Evolutionary conservation across 2,113 vertebrate genomes (phyloP), one percentile per base, ranked within the genome.

Genomic region (Dicerorhinus sumatrensis): DNA sequence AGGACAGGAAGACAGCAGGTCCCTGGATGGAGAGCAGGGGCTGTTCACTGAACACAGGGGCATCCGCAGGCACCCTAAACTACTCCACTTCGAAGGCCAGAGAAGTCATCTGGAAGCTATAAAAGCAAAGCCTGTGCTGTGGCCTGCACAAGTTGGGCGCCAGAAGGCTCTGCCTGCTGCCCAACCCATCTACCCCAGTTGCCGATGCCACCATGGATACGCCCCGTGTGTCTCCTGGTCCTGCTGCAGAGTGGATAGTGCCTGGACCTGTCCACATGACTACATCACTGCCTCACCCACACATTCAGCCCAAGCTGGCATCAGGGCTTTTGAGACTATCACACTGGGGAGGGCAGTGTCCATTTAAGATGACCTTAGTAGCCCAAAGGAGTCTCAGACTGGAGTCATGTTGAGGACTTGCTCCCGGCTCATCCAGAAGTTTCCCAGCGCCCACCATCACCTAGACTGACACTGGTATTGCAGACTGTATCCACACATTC

Each of bases 111-210:
- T 80, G 86, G 86, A 93, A 85, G n/a, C 60, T 48, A 8, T 77
- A 18, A 82, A 77, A 48, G 39, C n/a, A 65, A 79, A 96, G 76
- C 10, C 33, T 21, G 14, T 36, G 14, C 36, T 80, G 63, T 33
- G 13, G 56, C 48, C 29, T 29, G 36, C 60, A 39, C 21, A 56
- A 48, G 10, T 36, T 33, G 46, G 39, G 79, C 1, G 7, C n/a
- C 46, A 17, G 33, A 93, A 77, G 58, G 42, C 46, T 86, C 58
- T 87, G 88, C 16, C 51, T 58, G 27, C 76, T 48, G 8, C 73
- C 73, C 33, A 82, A 1, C 20, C 33, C 42, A n/a, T 16, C 2
- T 0, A 0, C 4, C 25, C 11, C 4, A 0, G 56, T 48, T 20
- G 21, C 51, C 7, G 8, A 25, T 1, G 12, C 12, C 33, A 2